Evolutionary conservation across 1,140 invertebrate species (phyloP), one percentile per base, ranked within the genome.

Genomic region (Geopemphigus sp.): DNA sequence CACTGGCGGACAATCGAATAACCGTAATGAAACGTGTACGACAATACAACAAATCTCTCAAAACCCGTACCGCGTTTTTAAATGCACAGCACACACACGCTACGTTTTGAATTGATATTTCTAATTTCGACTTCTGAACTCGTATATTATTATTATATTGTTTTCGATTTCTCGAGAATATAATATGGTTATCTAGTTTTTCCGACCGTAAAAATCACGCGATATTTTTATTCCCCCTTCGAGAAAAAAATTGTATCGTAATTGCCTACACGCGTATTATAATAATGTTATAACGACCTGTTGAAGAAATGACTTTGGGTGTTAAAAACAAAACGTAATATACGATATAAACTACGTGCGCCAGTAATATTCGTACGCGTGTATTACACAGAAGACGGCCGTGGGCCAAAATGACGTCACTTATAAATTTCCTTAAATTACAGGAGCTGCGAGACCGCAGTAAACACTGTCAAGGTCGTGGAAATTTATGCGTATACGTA

Each of bases 381-480:
- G 32, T 17, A 24, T 15, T 15, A 12, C 29, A 47, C 57, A 76
- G n/a, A 76, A 17, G 72, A 74, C 19, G 70, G 12, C 72, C 72
- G 32, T 59, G 72, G 54, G 32, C 3, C n/a, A 12, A 76, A 76
- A 59, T 76, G 29, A 45, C 56, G 56, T 76, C 53, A 26, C 32
- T 5, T 10, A 5, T 76, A 76, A 56, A 76, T 76, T 76, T 59
- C 6, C n/a, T 59, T 76, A 54, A 54, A 72, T 54, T 54, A 72
- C n/a, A 50, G 15, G 12, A 39, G 32, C 32, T 39, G n/a, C n/a
- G 32, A 50, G 14, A 68, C 63, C 19, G 26, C n/a, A 6, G 70
- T 76, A 59, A 76, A 76, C 72, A 59, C 10, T 45, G 29, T 50
- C 56, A 76, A 59, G 56, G 54, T 11, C 54, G 22, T 57, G 72